Percentiles rank a stretch among this genome's conserved stretches.
These are phyloP conservation scores for Drosophila acutilabella DNA, from an alignment of 2,888 invertebrate genomes.

Conservation along the genomic window DNA sequence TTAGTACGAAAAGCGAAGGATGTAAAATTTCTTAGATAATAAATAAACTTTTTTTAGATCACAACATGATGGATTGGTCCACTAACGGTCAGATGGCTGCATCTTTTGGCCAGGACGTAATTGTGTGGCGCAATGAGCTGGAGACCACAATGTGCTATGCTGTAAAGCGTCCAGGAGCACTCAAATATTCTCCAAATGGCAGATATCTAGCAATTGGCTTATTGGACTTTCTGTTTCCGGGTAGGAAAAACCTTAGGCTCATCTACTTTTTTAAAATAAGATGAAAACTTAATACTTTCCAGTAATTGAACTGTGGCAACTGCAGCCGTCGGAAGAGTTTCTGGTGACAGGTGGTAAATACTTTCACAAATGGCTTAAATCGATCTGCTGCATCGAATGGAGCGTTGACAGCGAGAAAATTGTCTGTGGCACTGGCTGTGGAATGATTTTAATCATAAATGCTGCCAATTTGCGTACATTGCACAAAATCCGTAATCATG, in stretches of 20 bases:
- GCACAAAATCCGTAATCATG: constrained; percentile 63
- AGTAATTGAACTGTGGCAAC: constrained; percentile 83
- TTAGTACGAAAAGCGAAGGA: constrained; percentile 21
- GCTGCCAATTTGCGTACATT: constrained; percentile 55
- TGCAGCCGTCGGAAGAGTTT: constrained; percentile 65
- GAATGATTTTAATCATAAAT: constrained; percentile 70
- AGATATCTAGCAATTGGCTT: constrained; percentile 81
- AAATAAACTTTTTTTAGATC: constrained; percentile 45
- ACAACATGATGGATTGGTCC: constrained; percentile 83
- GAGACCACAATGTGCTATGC: constrained; percentile 79
- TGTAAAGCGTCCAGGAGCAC: constrained; percentile 67
- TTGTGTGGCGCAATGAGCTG: constrained; percentile 80
- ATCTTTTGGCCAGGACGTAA: constrained; percentile 81
- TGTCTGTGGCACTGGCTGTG: constrained; percentile 80
- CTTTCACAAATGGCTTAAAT: constrained; percentile 53
- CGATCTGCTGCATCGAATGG: constrained; percentile 82
- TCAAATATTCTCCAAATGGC: constrained; percentile 82
- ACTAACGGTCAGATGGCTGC: constrained; percentile 81
- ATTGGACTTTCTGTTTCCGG: constrained; percentile 65
- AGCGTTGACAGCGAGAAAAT: constrained; percentile 66
- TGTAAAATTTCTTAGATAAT: background rate
- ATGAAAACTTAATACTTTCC: background rate
- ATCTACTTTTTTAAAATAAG: background rate
- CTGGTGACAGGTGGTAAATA: constrained; percentile 73
- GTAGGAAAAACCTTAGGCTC: constrained; percentile 42